A percentile compares a stretch with the other conserved stretches of the same genome.
Conservation (phyloP, 2,797 vertebrate species). For the Astyanax mexicanus region DNA sequence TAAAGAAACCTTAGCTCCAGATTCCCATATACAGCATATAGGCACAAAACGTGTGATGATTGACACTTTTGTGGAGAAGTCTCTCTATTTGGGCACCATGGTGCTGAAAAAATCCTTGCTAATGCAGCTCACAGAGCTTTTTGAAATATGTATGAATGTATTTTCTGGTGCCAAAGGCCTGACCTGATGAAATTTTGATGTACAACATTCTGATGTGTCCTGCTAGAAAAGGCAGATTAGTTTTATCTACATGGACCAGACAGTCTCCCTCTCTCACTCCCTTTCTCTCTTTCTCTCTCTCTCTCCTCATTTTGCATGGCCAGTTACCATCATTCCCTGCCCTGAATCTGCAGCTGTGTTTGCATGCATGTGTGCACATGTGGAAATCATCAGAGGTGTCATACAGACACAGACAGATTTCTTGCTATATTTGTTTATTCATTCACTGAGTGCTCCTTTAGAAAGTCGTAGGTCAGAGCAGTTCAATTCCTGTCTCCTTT, state of each 20-base stretch:
- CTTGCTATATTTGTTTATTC: not conserved
- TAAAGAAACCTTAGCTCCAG: not conserved
- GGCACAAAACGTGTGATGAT: not conserved
- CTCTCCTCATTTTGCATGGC: constrained; percentile 8
- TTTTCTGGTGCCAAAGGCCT: constrained; percentile 15
- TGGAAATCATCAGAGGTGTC: not conserved
- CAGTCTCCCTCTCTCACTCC: not conserved
- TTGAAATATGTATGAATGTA: constrained; percentile 41
- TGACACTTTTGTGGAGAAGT: not conserved
- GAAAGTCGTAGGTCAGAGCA: not conserved
- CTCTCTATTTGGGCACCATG: not conserved
- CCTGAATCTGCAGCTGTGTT: not conserved
- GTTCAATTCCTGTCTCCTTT: not conserved
- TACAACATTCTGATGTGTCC: constrained; percentile 30
- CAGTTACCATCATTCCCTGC: constrained; percentile 51
- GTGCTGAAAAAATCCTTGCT: not conserved
- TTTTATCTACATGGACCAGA: constrained; percentile 27
- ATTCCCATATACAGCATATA: not conserved
- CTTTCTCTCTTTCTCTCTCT: constrained; percentile 2
- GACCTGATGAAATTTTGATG: constrained; percentile 40
- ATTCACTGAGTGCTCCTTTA: not conserved
- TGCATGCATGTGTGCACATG: not conserved
- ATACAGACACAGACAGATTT: not conserved
- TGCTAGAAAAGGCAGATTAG: constrained; percentile 33
- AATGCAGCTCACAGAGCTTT: not conserved